phyloP scores from a whole-genome alignment of 2,888 invertebrate species.

The Anarsia innoxiella region DNA sequence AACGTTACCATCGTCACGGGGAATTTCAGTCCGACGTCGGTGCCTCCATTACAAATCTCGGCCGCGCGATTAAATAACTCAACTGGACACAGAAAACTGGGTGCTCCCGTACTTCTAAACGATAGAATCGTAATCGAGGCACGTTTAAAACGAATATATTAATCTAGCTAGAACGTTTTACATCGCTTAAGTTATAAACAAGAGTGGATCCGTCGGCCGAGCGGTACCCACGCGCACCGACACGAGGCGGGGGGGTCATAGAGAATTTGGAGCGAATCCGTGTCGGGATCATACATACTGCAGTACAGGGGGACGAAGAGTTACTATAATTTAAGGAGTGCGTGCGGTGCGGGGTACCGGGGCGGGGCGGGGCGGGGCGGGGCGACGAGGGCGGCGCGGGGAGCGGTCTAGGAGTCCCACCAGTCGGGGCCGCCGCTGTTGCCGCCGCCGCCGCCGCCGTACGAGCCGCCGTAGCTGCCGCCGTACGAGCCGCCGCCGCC shows the following conservation, averaged over 20 bases:
- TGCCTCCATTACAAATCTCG: constrained; percentile 11
- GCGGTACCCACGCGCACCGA: constrained; percentile 3
- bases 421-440: constrained; percentile 64
- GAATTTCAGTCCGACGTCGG: constrained; percentile 52
- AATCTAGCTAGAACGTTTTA: constrained; percentile 31
- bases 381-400: constrained; percentile 18
- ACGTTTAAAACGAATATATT: constrained; percentile 14
- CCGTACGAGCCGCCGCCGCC: constrained; percentile 57
- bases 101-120: background rate
- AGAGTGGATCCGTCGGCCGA: background rate
- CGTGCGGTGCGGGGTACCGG: no score
- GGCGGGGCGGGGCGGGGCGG: constrained; percentile 15
- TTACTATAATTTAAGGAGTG: no score
- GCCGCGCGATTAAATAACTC: constrained; percentile 1
- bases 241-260: no score
- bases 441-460: constrained; percentile 63
- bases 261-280: no score
- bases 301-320: no score
- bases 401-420: constrained; percentile 61
- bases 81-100: constrained; percentile 8
- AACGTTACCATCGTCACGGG: constrained; percentile 37
- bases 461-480: constrained; percentile 65
- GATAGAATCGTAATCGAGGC: constrained; percentile 10
- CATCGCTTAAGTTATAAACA: constrained; percentile 32
- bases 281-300: no score